Evolutionary conservation across 2,113 vertebrate genomes (phyloP), one percentile per base, ranked within the genome.

Genomic region (Lasiurus cinereus): DNA sequence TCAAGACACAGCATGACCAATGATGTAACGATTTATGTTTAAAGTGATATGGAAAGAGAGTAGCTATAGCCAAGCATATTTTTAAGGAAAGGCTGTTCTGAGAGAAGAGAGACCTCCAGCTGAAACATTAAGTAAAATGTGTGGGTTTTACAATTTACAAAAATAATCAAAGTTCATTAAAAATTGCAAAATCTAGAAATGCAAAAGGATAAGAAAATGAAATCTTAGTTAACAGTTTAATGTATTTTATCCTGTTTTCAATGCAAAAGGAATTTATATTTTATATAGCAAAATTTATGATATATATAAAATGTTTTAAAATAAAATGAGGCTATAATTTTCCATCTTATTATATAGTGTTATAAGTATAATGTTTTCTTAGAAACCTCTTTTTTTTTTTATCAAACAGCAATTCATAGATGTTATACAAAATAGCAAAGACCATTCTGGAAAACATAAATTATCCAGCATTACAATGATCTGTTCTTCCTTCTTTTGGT

Each of bases 271-370:
- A 3, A 14, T 67, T 72, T 70, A 77, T 66, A 36, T 73, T 66
- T 85, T 62, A 48, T 39, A 50, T 4, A 70, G 5, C 8, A 82
- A 79, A 66, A 88, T 36, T 79, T 4, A n/a, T 59, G 12, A 22
- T 29, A 1, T 54, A 39, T 74, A 24, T 72, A 66, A 85, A 87
- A 93, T 83, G 27, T 62, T 93, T 83, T 48, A 48, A 69, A 91
- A 91, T 43, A 64, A 66, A 80, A 92, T 0, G 10, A 82, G 43
- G 8, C 29, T 39, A 29, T 29, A 80, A 74, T 15, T 77, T 43
- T 90, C 64, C 29, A 69, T 70, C 31, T 88, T 72, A 52, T 36
- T 54, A 83, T 7, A 33, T 27, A 14, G 13, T 66, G 66, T 64
- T 33, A 16, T 24, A 72, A 76, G 9, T 18, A 64, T 78, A 6